Evolutionary conservation across 2,888 invertebrate species (phyloP), one percentile per base, ranked within the genome.

Genomic region (Tribolium freemani): DNA sequence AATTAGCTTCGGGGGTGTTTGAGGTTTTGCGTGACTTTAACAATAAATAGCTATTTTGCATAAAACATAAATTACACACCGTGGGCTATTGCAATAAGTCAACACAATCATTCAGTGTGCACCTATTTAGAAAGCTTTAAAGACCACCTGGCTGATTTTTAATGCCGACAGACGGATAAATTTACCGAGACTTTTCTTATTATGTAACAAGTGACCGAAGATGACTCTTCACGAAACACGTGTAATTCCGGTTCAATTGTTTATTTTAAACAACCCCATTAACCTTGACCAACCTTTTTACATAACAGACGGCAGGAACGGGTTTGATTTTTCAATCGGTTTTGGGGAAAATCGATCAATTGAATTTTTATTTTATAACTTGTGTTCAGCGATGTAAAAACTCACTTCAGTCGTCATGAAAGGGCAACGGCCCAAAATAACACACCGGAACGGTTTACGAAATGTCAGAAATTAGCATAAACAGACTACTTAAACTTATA

Each of bases 401-500:
- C 16, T 16, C 16, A 16, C 16, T 16, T 16, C 16, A 16, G 16
- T 16, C 16, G 16, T 16, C 16, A 13, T 11, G 60, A 60, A 69
- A 69, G 60, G 69, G 60, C 21, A 58, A 69, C 48, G 53, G 58
- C 60, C 60, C 53, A 44, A 51, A 53, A 16, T 46, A 51, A 53
- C 69, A 44, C 45, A 60, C 57, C 60, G 69, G 69, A 69, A 69
- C 60, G 51, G 51, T 44, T 58, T 58, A 50, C 60, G 26, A 69
- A 69, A 67, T 67, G 57, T 48, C 67, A 67, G 31, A 50, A 67
- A 67, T 67, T 67, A 46, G 48, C 45, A 67, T 56, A 57, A 30
- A 66, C 13, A 38, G 31, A 16, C 16, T 31, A 8, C 31, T 31
- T 8, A 31, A 31, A 31, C 9, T 3, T 31, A 9, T 31, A 9